phyloP scores from a whole-genome alignment of 1,140 invertebrate species.

The Drosophila bifasciata region DNA sequence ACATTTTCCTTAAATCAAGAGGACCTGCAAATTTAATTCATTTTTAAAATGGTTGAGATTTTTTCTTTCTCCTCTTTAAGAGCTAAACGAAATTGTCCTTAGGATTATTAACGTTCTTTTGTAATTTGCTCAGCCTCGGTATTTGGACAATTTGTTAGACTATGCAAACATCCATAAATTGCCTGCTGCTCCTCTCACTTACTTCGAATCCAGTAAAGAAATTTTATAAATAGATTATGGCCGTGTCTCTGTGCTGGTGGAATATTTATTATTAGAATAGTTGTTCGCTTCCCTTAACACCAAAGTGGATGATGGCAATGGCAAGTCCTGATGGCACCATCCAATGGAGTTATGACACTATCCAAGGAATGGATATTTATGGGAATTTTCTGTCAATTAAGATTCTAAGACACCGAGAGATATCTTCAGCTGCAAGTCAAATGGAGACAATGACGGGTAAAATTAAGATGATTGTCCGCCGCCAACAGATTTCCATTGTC shows the following conservation, averaged over 20 bases:
- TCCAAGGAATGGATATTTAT: no score
- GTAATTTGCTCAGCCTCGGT: slow-evolving; percentile 8
- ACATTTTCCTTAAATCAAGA: no score
- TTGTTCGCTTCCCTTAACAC: slow-evolving; percentile 31
- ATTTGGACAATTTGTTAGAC: slow-evolving; percentile 40
- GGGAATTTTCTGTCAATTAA: no score
- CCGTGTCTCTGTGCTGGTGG: no score
- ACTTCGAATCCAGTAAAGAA: slow-evolving; percentile 54
- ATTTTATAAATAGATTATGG: slow-evolving; percentile 71
- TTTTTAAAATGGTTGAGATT: slow-evolving; percentile 34
- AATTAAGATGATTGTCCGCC: slow-evolving; percentile 28
- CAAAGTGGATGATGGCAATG: slow-evolving; percentile 12
- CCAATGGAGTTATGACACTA: no score
- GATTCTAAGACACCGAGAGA: no score
- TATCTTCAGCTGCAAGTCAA: no score
- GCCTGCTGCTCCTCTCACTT: slow-evolving; percentile 6
- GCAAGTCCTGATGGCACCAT: slow-evolving; percentile 5
- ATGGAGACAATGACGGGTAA: no score
- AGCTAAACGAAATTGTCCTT: slow-evolving; percentile 14
- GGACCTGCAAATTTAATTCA: no score
- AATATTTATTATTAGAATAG: slow-evolving; percentile 71
- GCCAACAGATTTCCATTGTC: slow-evolving; percentile 5
- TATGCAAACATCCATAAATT: slow-evolving; percentile 38
- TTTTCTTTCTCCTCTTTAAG: background rate
- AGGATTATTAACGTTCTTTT: slow-evolving; percentile 19